These are phyloP conservation scores for Barnardius zonarius DNA, from an alignment of 2,113 vertebrate genomes.

Conservation along the genomic window DNA sequence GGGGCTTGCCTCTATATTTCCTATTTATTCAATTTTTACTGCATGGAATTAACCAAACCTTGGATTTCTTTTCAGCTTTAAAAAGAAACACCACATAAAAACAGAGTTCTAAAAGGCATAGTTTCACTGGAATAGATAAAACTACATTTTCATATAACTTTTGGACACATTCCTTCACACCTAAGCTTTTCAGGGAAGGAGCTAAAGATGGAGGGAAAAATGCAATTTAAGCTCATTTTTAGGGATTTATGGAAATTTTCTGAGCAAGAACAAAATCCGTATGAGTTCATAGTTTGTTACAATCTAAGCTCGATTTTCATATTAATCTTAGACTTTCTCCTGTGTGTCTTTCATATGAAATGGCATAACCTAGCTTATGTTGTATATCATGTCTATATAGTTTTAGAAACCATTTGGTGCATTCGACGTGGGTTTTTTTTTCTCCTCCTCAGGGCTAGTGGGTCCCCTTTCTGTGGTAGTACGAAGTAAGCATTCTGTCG, in stretches of 20 bases:
- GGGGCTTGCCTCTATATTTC: background rate
- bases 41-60: background rate
- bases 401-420: background rate
- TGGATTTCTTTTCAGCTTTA: background rate
- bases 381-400: fast-evolving
- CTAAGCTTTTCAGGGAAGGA: background rate
- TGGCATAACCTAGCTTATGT: background rate
- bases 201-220: background rate
- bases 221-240: background rate
- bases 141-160: background rate
- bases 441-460: background rate
- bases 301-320: background rate
- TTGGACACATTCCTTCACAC: background rate
- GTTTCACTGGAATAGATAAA: background rate
- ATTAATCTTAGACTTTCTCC: background rate
- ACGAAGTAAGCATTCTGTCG: background rate
- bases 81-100: background rate
- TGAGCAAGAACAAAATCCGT: background rate
- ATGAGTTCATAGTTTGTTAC: background rate
- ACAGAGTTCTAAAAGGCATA: background rate
- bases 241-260: background rate
- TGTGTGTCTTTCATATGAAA: background rate
- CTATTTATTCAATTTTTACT: background rate
- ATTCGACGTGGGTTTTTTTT: background rate
- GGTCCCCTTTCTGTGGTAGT: background rate